Percentiles rank a stretch among this genome's conserved stretches.
Conservation (phyloP, 2,888 invertebrate species). For the Morpho helenor region DNA sequence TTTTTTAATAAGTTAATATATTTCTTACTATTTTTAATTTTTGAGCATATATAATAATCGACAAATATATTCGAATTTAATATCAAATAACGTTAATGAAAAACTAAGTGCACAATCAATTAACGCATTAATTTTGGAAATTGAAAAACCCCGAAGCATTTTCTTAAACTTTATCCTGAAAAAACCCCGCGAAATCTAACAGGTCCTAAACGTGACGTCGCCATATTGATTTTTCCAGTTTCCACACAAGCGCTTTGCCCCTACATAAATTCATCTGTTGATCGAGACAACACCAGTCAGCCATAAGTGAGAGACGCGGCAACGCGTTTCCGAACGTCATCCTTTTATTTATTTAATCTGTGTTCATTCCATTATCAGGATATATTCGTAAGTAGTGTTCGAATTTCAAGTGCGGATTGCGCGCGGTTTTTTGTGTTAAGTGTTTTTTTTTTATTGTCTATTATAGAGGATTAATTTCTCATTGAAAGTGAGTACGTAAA, state of each 20-base stretch:
- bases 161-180: conserved; percentile 5
- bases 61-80: too few relatives aligned
- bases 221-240: conserved; percentile 55
- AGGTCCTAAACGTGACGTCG: conserved; percentile 26
- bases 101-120: too few relatives aligned
- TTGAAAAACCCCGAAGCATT: too few relatives aligned
- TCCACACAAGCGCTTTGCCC: conserved; percentile 54
- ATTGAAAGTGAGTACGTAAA: not conserved
- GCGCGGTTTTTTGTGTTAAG: conserved; percentile 25
- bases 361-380: conserved; percentile 35
- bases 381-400: conserved; percentile 27
- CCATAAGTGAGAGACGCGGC: conserved; percentile 47
- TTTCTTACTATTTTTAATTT: too few relatives aligned
- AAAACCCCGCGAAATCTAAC: conserved; percentile 34
- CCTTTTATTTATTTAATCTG: conserved; percentile 40
- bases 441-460: conserved; percentile 6
- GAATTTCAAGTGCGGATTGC: conserved; percentile 31
- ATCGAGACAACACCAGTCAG: conserved; percentile 56
- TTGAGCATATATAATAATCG: too few relatives aligned
- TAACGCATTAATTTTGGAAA: too few relatives aligned
- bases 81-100: too few relatives aligned
- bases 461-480: not conserved
- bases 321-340: conserved; percentile 43
- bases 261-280: conserved; percentile 72
- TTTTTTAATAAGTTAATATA: too few relatives aligned